Percentiles rank a stretch among this genome's conserved stretches.
Conservation (phyloP, 2,888 invertebrate species). For the Cosmorhoe ocellata region DNA sequence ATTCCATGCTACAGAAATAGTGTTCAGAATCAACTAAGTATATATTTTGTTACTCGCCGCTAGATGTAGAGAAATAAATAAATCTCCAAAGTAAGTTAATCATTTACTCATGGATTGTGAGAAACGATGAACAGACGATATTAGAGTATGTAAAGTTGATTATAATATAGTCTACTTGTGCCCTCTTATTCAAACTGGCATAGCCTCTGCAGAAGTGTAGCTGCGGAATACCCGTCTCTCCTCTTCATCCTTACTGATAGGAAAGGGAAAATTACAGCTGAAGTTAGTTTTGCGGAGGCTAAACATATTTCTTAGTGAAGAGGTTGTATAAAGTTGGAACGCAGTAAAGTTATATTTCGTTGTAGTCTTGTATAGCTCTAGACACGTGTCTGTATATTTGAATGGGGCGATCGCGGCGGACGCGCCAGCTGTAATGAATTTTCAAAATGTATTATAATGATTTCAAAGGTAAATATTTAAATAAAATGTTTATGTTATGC, state of each 20-base stretch:
- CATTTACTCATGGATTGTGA: constrained; percentile 5
- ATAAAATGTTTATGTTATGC: constrained; percentile 79
- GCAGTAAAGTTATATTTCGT: constrained; percentile 40
- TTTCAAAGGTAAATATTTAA: constrained; percentile 73
- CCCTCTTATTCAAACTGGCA: too few relatives aligned
- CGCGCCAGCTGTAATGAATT: constrained; percentile 34
- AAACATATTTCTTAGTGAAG: too few relatives aligned
- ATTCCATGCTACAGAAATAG: too few relatives aligned
- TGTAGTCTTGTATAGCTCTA: constrained; percentile 24
- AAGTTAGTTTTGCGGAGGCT: too few relatives aligned
- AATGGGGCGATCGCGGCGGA: constrained; percentile 31
- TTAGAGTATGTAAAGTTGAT: constrained; percentile 25
- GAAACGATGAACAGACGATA: constrained; percentile 9
- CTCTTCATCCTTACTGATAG: too few relatives aligned
- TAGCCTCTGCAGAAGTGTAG: too few relatives aligned
- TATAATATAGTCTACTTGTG: constrained; percentile 4
- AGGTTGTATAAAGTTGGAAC: constrained; percentile 55
- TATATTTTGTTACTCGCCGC: neutral
- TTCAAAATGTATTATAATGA: constrained; percentile 69
- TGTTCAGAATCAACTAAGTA: too few relatives aligned
- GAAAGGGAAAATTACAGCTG: too few relatives aligned
- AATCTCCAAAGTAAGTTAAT: neutral
- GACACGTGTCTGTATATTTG: constrained; percentile 54
- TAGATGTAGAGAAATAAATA: constrained; percentile 3
- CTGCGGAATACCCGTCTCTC: too few relatives aligned